Percentiles rank a stretch among this genome's conserved stretches.
These are phyloP conservation scores for Darevskia mixta DNA, from an alignment of 2,797 vertebrate species.

Conservation along the genomic window DNA sequence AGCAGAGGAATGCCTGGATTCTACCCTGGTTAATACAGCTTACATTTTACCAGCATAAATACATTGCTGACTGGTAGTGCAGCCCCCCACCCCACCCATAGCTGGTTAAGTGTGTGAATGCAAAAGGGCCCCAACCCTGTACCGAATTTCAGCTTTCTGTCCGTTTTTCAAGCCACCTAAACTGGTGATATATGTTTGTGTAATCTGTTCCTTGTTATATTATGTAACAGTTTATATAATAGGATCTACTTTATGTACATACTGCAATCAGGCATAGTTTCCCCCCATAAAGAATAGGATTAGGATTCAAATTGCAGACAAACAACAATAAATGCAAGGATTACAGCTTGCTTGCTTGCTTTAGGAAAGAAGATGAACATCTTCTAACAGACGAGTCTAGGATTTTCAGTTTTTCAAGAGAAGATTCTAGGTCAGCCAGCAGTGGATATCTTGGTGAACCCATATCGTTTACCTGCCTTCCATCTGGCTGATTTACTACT, in stretches of 20 bases:
- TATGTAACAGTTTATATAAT: not conserved
- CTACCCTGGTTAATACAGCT: not conserved
- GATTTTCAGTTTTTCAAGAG: not conserved
- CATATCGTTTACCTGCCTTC: too few species aligned
- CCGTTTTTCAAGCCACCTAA: not conserved
- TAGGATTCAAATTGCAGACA: not conserved
- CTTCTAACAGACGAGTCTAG: not conserved
- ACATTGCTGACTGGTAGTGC: not conserved
- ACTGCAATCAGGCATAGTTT: not conserved
- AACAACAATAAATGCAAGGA: not conserved
- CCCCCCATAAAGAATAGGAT: slow-evolving; percentile 20
- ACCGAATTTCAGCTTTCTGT: not conserved
- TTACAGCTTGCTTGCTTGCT: not conserved
- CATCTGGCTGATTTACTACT: too few species aligned
- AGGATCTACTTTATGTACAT: slow-evolving; percentile 23
- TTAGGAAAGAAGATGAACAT: not conserved
- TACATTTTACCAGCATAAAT: not conserved
- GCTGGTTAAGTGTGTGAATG: not conserved
- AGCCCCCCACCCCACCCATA: not conserved
- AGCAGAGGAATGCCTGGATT: not conserved
- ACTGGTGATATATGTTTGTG: not conserved
- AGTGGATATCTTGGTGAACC: too few species aligned
- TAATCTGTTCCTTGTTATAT: not conserved
- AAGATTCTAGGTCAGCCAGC: not conserved
- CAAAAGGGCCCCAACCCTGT: too few species aligned